Evolutionary conservation across 2,113 vertebrate species (phyloP).

Genomic region (Eonycteris spelaea): DNA sequence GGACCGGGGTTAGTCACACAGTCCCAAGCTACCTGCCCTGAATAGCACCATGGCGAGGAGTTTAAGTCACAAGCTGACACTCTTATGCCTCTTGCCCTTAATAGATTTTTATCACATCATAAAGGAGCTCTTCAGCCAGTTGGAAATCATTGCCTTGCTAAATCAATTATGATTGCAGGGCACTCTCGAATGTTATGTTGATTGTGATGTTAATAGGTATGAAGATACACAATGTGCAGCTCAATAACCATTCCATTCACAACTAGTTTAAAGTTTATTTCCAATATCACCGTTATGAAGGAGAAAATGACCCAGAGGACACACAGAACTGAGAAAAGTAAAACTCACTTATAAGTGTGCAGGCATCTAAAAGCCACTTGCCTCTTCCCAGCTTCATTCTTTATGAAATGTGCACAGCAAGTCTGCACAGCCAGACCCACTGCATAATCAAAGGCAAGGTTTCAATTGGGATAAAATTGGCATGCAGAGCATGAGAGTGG

Average conservation of each 20-base stretch:
- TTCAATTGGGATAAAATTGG: not conserved
- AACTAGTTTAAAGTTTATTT: constrained; percentile 34
- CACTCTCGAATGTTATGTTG: not conserved
- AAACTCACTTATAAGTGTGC: not conserved
- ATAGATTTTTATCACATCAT: constrained; percentile 48
- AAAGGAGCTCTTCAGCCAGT: constrained; percentile 11
- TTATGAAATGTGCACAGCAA: not conserved
- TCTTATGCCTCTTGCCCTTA: not conserved
- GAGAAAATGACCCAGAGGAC: constrained; percentile 13
- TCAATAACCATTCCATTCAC: constrained; percentile 29
- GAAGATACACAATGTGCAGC: not conserved
- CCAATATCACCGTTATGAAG: not conserved
- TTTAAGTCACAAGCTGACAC: not conserved
- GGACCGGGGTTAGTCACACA: not conserved
- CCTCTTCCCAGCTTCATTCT: not conserved
- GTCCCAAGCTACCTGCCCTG: not conserved
- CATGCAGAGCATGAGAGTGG: not conserved
- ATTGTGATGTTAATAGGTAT: constrained; percentile 30
- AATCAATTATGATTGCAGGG: constrained; percentile 50
- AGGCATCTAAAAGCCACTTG: not conserved
- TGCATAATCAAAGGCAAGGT: not conserved
- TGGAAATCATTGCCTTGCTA: constrained; percentile 41
- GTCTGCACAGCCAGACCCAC: not conserved
- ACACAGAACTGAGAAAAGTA: not conserved
- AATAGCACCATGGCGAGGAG: not conserved